Evolutionary conservation across 2,888 invertebrate genomes (phyloP).

Genomic region (Melolontha melolontha): DNA sequence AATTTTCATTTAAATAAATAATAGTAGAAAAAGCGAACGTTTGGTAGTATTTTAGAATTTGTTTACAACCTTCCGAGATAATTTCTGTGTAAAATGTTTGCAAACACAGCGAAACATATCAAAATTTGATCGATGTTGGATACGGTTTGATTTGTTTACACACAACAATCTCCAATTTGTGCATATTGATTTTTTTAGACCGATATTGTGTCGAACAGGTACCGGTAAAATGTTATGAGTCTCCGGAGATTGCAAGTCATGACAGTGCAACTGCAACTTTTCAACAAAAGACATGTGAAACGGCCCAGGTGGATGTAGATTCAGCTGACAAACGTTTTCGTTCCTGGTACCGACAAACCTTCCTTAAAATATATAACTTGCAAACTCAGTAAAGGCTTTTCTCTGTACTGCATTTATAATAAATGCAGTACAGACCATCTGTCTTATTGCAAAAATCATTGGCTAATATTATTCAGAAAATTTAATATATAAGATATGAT

Average conservation of each 20-base stretch:
- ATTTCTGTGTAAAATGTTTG: neutral
- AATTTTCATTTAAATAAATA: no score
- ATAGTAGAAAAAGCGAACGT: no score
- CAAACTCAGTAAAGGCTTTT: no score
- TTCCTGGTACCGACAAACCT: conserved; percentile 43
- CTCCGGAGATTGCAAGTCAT: conserved; percentile 47
- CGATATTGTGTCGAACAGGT: conserved; percentile 40
- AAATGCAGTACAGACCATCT: no score
- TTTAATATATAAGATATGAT: no score
- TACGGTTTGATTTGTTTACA: conserved; percentile 41
- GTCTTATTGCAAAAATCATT: no score
- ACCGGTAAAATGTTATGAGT: conserved; percentile 45
- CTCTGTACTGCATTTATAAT: no score
- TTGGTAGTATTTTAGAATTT: no score
- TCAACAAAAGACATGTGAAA: conserved; percentile 43
- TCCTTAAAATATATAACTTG: conserved; percentile 6
- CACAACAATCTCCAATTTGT: conserved; percentile 40
- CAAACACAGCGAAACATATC: conserved; percentile 28
- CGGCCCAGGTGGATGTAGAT: conserved; percentile 43
- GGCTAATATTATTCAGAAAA: no score
- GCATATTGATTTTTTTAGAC: conserved; percentile 41
- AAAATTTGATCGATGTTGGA: conserved; percentile 44
- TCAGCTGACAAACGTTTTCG: conserved; percentile 27
- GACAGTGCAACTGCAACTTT: conserved; percentile 46
- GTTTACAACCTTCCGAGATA: no score